Evolutionary conservation across 1,140 invertebrate species (phyloP).

Genomic region (Hyposmocoma kahamanoa): DNA sequence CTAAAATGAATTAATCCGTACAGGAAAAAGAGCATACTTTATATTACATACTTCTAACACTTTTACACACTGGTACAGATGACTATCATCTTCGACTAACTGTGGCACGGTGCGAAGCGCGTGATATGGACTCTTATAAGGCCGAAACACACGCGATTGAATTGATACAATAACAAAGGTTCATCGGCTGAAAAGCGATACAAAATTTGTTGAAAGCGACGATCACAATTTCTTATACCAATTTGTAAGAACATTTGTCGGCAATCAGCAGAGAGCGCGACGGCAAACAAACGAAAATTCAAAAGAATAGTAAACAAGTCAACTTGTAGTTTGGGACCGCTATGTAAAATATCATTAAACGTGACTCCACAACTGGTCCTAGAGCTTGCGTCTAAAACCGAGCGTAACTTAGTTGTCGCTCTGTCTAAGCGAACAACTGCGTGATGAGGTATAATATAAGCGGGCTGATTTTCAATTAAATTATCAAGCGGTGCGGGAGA

Average conservation of each 20-base stretch:
- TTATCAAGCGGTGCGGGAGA: no score
- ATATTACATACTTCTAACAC: no score
- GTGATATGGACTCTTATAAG: conserved; percentile 33
- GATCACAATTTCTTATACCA: not conserved
- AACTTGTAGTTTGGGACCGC: conserved; percentile 15
- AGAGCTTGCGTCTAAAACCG: conserved; percentile 21
- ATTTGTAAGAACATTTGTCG: conserved; percentile 4
- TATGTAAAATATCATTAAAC: conserved; percentile 17
- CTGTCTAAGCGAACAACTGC: not conserved
- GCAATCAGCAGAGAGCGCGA: conserved; percentile 7
- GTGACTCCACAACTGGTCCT: conserved; percentile 8
- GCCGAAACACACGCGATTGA: conserved; percentile 48
- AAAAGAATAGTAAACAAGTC: conserved; percentile 18
- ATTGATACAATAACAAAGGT: conserved; percentile 19
- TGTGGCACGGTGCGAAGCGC: conserved; percentile 33
- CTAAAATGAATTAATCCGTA: no score
- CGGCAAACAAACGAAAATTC: conserved; percentile 17
- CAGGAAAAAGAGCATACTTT: no score
- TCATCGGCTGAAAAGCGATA: conserved; percentile 25
- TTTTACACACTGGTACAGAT: no score
- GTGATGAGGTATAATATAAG: not conserved
- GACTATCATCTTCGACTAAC: conserved; percentile 6
- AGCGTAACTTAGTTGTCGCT: not conserved
- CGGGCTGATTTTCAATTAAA: not conserved
- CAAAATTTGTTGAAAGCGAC: conserved; percentile 17